Conservation (phyloP, 1,140 invertebrate genomes). For the Zaprionus davidi region DNA sequence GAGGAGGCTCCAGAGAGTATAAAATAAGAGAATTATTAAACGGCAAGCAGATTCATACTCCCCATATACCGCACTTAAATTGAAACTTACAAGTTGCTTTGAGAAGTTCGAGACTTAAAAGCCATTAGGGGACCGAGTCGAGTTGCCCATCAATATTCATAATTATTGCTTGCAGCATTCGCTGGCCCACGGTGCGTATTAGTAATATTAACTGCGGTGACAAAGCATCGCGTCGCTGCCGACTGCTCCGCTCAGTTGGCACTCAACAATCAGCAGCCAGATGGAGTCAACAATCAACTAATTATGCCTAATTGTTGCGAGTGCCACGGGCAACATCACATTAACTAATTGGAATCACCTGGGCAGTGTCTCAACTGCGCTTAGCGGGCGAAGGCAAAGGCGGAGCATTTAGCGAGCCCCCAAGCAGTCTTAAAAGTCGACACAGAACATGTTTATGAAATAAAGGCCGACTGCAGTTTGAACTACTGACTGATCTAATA, state of each 20-base stretch:
- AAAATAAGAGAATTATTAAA: neutral
- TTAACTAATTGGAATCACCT: conserved; percentile 37
- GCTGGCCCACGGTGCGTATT: conserved; percentile 32
- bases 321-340: conserved; percentile 30
- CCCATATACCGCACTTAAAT: neutral
- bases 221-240: conserved; percentile 22
- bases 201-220: conserved; percentile 37
- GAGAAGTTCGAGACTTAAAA: neutral
- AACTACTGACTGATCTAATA: neutral
- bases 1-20: neutral
- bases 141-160: conserved; percentile 22
- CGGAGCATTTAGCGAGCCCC: neutral
- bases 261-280: neutral
- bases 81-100: neutral
- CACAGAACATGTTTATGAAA: too few species aligned
- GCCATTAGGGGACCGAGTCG: neutral
- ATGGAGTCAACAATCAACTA: conserved; percentile 22
- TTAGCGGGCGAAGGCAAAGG: neutral
- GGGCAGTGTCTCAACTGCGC: conserved; percentile 7
- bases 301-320: conserved; percentile 49
- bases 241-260: neutral
- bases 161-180: conserved; percentile 35
- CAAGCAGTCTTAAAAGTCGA: neutral
- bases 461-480: too few species aligned
- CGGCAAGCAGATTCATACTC: neutral